Base-by-base conservation (phyloP, 2,113 vertebrate species). In the Sylvilagus bachmani region DNA sequence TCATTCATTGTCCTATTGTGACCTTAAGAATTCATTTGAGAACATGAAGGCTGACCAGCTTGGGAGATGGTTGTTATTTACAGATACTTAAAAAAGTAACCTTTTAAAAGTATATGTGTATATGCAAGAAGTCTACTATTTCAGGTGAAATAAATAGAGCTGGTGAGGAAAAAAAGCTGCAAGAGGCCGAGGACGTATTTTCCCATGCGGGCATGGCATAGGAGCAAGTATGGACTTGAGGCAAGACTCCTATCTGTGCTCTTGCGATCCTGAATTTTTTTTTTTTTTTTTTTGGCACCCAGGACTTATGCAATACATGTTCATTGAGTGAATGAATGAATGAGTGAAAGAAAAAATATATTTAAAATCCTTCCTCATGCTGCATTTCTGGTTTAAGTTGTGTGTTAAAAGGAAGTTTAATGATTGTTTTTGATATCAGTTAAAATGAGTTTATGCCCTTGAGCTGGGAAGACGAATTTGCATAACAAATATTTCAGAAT, bases 21-120 rank as follows among this genome's bases (percentile, higher is more conserved):
- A 86, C 3, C 77, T 82, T 78, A 86, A 92, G 38, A 77, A 70
- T 70, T 92, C 51, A 17, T 49, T 90, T 86, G 86, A 27, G 16
- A 92, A 22, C 38, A 69, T 55, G 53, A 33, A 92, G 44, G 33
- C 24, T 73, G 10, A 90, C 25, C 66, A 71, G 12, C 33, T 87
- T 73, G 62, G 62, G 31, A 73, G 73, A 17, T 55, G 19, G 36
- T 82, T 81, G 25, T n/a, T 80, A 55, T 82, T 73, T 78, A 19
- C 2, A 73, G 36, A 0, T 25, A 44, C 19, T 62, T 51, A 25
- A 51, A 33, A 77, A 77, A 31, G 16, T 17, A 25, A 8, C 17
- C 9, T 29, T n/a, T 67, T 44, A 73, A 66, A 2, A 31, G 2
- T 70, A 33, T n/a, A 7, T 33, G 33, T n/a, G 11, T 73, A n/a